Base-by-base conservation (phyloP, 1,140 invertebrate species). In the Anoplophora glabripennis region DNA sequence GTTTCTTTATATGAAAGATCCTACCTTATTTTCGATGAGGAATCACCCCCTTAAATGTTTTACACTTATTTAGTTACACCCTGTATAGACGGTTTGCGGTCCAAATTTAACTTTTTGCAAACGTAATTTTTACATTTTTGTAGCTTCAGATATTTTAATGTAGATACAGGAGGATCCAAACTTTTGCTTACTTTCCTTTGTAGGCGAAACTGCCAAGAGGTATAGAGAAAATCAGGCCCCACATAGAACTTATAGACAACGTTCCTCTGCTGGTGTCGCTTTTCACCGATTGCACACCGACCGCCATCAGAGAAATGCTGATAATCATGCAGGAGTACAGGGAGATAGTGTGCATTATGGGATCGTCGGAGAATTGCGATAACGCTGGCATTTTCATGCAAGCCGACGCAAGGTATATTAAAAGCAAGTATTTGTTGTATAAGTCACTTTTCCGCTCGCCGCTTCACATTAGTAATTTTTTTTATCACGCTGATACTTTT, bases 281-380 rank as follows among this genome's bases (percentile, higher is more conserved):
- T 0, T 99, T 98, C 72, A 98, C 96, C 1, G 96, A 99, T 76
- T 98, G 96, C 77, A 95, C 89, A 5, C 85, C 93, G 8, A 79
- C 86, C 69, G 92, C 90, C 0, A 94, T 93, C 0, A 79, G 85
- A 12, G 89, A 93, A 75, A 97, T 98, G 94, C 82, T 97, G 58
- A 83, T 87, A 57, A 97, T 97, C 47, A 96, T 97, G 93, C 94
- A 97, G 78, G 93, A 96, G 61, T 93, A 96, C 76, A 92, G 92
- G 3, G 93, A 97, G 79, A 89, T 96, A 14, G 92, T 96, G 0
- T 93, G 92, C 64, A 87, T 94, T 9, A 84, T 96, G 63, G 93
- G 93, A 7, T 94, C 92, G 18, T 89, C 91, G 4, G 88, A 89
- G 28, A 88, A 93, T 76, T 87, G 89, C 38, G 86, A 93, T 57